Percentiles rank a stretch among this genome's conserved stretches.
Conservation (phyloP, 2,888 invertebrate species). For the Tridacna crocea region DNA sequence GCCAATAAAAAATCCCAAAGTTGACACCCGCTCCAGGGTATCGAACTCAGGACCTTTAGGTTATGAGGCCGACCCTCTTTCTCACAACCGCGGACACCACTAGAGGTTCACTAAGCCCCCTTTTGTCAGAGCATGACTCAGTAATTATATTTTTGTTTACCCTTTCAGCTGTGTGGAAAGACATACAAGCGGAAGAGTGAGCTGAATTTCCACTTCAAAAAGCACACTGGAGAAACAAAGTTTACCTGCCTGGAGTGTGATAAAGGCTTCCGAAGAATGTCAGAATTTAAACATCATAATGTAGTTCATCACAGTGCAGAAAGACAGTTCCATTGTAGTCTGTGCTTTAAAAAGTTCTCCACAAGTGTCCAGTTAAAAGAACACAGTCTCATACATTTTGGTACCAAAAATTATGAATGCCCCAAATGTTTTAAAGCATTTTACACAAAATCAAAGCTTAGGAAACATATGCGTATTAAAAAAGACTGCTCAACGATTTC, state of each 20-base stretch:
- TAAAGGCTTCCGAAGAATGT: slow-evolving; percentile 44
- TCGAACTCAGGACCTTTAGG: too few relatives aligned
- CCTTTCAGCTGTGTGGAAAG: slow-evolving; percentile 50
- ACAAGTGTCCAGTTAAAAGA: slow-evolving; percentile 44
- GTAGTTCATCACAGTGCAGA: slow-evolving; percentile 46
- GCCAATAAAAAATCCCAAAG: too few relatives aligned
- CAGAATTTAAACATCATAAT: slow-evolving; percentile 46
- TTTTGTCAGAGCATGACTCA: too few relatives aligned
- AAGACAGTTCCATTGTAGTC: slow-evolving; percentile 30
- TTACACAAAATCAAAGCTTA: slow-evolving; percentile 34
- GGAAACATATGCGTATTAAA: slow-evolving; percentile 39
- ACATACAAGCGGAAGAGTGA: slow-evolving; percentile 53
- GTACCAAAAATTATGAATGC: slow-evolving; percentile 36
- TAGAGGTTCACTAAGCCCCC: too few relatives aligned
- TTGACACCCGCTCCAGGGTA: too few relatives aligned
- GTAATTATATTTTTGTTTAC: neutral
- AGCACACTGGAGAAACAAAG: slow-evolving; percentile 53
- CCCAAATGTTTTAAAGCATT: slow-evolving; percentile 52
- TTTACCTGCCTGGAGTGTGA: slow-evolving; percentile 53
- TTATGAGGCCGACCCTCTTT: too few relatives aligned
- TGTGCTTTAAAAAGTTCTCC: slow-evolving; percentile 46
- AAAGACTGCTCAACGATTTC: slow-evolving; percentile 32
- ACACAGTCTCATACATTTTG: slow-evolving; percentile 33
- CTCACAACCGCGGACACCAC: too few relatives aligned
- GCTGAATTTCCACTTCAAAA: slow-evolving; percentile 49